phyloP scores from a whole-genome alignment of 2,113 vertebrate species.

The Melanocharis versteri region DNA sequence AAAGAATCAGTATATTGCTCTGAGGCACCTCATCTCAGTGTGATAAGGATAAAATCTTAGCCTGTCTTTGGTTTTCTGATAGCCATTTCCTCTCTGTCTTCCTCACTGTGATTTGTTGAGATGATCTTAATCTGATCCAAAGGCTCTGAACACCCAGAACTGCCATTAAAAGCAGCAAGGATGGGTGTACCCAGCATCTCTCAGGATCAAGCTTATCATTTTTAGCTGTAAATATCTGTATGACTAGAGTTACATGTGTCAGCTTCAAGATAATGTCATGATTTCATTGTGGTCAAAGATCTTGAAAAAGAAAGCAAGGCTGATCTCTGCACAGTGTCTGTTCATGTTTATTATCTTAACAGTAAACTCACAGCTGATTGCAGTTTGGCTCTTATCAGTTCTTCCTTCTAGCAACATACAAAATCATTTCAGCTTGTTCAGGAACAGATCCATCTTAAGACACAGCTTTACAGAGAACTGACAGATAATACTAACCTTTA shows the following conservation, averaged over 20 bases:
- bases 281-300: constrained; percentile 41
- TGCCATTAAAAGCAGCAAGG: neutral
- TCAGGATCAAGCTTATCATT: constrained; percentile 28
- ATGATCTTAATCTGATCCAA: neutral
- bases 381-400: constrained; percentile 7
- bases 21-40: neutral
- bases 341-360: constrained; percentile 25
- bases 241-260: constrained; percentile 14
- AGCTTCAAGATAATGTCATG: constrained; percentile 25
- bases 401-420: neutral
- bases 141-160: neutral
- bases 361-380: constrained; percentile 29
- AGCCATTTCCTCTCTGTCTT: neutral
- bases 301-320: constrained; percentile 4
- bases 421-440: neutral
- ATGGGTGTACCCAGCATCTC: neutral
- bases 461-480: neutral
- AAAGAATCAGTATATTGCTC: neutral
- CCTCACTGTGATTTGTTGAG: neutral
- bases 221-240: constrained; percentile 30
- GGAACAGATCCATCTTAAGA: neutral
- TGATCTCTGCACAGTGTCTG: neutral
- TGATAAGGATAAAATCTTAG: constrained; percentile 13
- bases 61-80: constrained; percentile 27
- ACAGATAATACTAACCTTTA: neutral